phyloP scores from a whole-genome alignment of 2,888 invertebrate species.

The Tenodera sinensis region DNA sequence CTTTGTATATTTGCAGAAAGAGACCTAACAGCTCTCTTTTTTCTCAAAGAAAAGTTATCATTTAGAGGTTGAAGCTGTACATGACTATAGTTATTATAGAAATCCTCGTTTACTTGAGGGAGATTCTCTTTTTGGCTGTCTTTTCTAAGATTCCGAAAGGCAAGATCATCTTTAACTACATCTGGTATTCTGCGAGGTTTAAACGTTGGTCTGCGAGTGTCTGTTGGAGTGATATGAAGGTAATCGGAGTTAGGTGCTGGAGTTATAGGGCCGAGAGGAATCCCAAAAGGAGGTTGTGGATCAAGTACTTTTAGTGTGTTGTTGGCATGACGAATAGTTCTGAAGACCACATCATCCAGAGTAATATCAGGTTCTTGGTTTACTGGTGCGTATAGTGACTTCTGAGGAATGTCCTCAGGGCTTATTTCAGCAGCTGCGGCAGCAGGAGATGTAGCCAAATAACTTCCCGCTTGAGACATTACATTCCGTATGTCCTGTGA shows the following conservation, averaged over 20 bases:
- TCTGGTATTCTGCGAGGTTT: slow-evolving; percentile 71
- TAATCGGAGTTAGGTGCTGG: slow-evolving; percentile 80
- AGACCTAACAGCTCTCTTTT: slow-evolving; percentile 76
- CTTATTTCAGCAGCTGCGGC: slow-evolving; percentile 32
- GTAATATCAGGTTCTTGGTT: slow-evolving; percentile 43
- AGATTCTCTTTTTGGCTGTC: slow-evolving; percentile 60
- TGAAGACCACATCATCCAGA: slow-evolving; percentile 78
- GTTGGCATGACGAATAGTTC: slow-evolving; percentile 75
- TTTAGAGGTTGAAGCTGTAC: slow-evolving; percentile 20
- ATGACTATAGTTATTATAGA: neutral
- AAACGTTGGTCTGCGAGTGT: slow-evolving; percentile 53
- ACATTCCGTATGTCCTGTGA: slow-evolving; percentile 47
- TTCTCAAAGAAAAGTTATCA: slow-evolving; percentile 51
- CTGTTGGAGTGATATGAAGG: slow-evolving; percentile 69
- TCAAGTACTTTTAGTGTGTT: slow-evolving; percentile 64
- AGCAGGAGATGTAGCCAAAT: slow-evolving; percentile 66
- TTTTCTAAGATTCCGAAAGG: slow-evolving; percentile 79
- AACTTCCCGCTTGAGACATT: slow-evolving; percentile 55
- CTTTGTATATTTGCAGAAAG: slow-evolving; percentile 80
- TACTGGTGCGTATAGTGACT: slow-evolving; percentile 16
- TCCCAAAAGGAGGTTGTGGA: slow-evolving; percentile 87
- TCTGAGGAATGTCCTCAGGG: neutral
- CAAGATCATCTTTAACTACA: slow-evolving; percentile 81
- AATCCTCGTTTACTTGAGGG: slow-evolving; percentile 39
- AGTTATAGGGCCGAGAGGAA: slow-evolving; percentile 79